Evolutionary conservation across 2,888 invertebrate species (phyloP), one percentile per base, ranked within the genome.

Genomic region (Tridacna crocea): DNA sequence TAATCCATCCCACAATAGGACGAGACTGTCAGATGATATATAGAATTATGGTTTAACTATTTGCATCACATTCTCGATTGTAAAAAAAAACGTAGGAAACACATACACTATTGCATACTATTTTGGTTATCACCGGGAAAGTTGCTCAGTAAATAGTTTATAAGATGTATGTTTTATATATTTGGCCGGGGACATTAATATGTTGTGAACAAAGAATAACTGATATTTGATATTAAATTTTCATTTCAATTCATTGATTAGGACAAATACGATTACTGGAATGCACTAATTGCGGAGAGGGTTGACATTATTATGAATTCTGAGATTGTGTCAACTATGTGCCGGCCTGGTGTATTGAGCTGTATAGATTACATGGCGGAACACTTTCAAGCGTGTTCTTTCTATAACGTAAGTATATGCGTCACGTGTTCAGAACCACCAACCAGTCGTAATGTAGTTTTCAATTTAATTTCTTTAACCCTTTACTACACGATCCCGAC

Each of bases 271-370:
- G 77, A 87, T 60, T 84, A 85, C 72, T 89, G 85, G 82, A 77
- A 88, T n/a, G 81, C 86, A 0, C 36, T 83, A 55, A 83, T 89
- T 48, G 81, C 72, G 26, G 87, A 88, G 68, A 80, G 84, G 15
- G 86, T 83, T 4, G 88, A 87, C 15, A 88, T 85, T 81, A 78
- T 88, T 0, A 79, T 73, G 75, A 77, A 77, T 3, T 88, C 89
- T 8, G 72, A 80, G 27, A 72, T 87, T 10, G 78, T 87, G 26
- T 4, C 36, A 1, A 75, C 65, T 26, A 82, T 88, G 74, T 89
- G 89, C 76, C 47, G 70, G 19, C 72, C 79, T 11, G 72, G 72
- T 0, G 27, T 87, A 0, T 17, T 46, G 8, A 17, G 61, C 17
- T 89, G 89, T 77, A 58, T 89, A 8, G 47, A 77, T 3, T 75